Percentiles rank a stretch among this genome's conserved stretches.
Conservation (phyloP, 1,140 invertebrate species). For the Bradynema listronoti region DNA sequence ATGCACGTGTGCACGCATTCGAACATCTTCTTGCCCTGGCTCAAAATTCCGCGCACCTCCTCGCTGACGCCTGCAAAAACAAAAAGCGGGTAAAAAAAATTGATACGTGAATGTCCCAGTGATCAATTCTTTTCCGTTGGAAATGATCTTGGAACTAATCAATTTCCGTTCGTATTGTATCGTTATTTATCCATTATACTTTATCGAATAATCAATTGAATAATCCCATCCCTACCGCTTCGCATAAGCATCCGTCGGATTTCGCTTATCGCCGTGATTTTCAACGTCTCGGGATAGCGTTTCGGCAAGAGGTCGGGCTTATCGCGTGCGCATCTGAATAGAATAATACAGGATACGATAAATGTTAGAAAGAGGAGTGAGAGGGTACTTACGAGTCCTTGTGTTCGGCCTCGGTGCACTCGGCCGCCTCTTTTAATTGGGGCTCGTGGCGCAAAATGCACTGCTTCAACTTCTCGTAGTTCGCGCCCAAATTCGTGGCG, state of each 20-base stretch:
- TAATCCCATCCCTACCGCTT: not conserved
- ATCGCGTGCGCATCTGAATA: too few species aligned
- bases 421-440: slow-evolving; percentile 13
- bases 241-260: slow-evolving; percentile 31
- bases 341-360: too few species aligned
- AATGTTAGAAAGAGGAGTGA: too few species aligned
- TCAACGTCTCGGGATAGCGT: slow-evolving; percentile 41
- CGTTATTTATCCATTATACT: too few species aligned
- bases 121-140: too few species aligned
- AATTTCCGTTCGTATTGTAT: too few species aligned
- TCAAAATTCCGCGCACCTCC: slow-evolving; percentile 31
- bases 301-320: too few species aligned
- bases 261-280: slow-evolving; percentile 36
- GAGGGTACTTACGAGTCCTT: slow-evolving; percentile 31
- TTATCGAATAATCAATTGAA: too few species aligned
- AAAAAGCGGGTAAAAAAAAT: not conserved
- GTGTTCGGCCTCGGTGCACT: slow-evolving; percentile 27
- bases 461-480: slow-evolving; percentile 15
- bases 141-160: too few species aligned
- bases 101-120: too few species aligned
- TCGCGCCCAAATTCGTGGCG: slow-evolving; percentile 24
- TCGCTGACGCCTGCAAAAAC: slow-evolving; percentile 9
- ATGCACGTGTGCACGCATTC: slow-evolving; percentile 26
- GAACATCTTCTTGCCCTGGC: slow-evolving; percentile 31
- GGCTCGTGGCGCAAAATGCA: slow-evolving; percentile 15